These are phyloP conservation scores for Phorcus lineatus DNA, from an alignment of 2,888 invertebrate species.

Conservation along the genomic window DNA sequence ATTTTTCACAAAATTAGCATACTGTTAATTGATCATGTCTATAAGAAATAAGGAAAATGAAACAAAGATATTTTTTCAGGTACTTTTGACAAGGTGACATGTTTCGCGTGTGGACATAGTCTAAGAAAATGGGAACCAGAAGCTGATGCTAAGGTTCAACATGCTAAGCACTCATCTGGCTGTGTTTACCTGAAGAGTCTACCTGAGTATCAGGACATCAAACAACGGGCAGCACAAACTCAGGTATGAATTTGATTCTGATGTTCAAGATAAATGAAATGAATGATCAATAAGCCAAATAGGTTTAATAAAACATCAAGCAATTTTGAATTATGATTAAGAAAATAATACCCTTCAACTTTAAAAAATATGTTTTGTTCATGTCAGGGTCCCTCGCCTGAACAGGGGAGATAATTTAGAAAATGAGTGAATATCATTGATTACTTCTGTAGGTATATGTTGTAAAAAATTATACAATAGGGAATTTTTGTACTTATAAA, in stretches of 20 bases:
- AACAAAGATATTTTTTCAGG: background rate
- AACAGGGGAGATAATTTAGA: background rate
- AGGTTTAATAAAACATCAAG: too few species aligned
- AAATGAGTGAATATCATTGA: background rate
- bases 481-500: background rate
- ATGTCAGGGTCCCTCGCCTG: too few species aligned
- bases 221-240: background rate
- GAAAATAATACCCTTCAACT: too few species aligned
- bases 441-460: background rate
- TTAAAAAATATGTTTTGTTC: too few species aligned
- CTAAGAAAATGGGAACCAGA: constrained; percentile 3
- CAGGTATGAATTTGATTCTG: background rate
- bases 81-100: constrained; percentile 1
- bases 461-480: background rate
- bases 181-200: background rate
- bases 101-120: background rate
- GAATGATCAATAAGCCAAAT: too few species aligned
- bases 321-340: too few species aligned
- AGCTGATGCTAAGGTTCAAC: constrained; percentile 6
- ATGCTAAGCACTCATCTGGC: constrained; percentile 10
- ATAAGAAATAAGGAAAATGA: too few species aligned
- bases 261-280: background rate
- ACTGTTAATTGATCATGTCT: too few species aligned
- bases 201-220: background rate
- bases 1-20: too few species aligned